Evolutionary conservation across 2,797 vertebrate genomes (phyloP), one percentile per base, ranked within the genome.

Genomic region (Enteromius fasciolatus): DNA sequence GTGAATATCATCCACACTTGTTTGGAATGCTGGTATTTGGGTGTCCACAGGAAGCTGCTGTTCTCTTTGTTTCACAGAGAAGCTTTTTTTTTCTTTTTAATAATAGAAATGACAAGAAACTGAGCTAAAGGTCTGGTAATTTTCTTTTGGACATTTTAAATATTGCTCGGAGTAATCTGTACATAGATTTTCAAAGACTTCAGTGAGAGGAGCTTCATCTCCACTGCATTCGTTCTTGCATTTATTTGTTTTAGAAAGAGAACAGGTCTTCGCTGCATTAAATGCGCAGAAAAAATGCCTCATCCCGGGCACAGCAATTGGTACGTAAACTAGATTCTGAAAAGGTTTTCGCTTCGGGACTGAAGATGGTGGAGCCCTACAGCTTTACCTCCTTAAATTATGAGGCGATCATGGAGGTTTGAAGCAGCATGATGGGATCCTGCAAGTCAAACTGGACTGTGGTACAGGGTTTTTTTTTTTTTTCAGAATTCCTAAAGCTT

Each of bases 161-260:
- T 73, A 17, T 54, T 69, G 33, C 52, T 69, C 83, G 85, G 86
- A 76, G 77, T 88, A 85, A 39, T 81, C 25, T 72, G 78, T 88
- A 83, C 85, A 59, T 83, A 82, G 67, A 44, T 59, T 84, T 78
- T 83, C 88, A 86, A 81, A 84, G 69, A 67, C 83, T 83, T 86
- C 80, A 82, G 86, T 59, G 83, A 85, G 77, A 85, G 74, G 73
- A 68, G n/a, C 28, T 6, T 52, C 18, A 39, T 85, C 61, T 82
- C 77, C 74, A 57, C 83, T 86, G 64, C 80, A 46, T 76, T 77
- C 52, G 44, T 61, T 78, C n/a, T 8, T 83, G 57, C 54, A 44
- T 70, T 76, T 72, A 82, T 82, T 33, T 36, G 31, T 73, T 41
- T 63, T 69, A 36, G 39, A 36, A 52, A 9, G 18, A 80, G 69